Percentiles rank a stretch among this genome's conserved stretches.
phyloP scores from a whole-genome alignment of 2,113 vertebrate species.

The Atlantisia rogersi region DNA sequence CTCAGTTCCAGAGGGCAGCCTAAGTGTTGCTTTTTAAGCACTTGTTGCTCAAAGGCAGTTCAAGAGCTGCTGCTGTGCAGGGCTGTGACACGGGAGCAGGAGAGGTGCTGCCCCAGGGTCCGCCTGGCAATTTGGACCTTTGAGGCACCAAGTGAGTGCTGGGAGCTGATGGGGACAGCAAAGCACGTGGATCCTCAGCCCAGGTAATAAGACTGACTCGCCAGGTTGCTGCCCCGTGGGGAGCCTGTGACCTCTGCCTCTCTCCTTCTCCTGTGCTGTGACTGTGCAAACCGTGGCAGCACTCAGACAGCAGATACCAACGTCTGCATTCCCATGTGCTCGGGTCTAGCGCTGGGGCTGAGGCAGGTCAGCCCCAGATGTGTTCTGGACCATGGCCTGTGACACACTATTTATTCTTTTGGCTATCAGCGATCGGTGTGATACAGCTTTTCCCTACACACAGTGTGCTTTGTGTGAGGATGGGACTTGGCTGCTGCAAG shows the following conservation, averaged over 20 bases:
- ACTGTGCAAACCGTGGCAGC: background rate
- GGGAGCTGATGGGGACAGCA: background rate
- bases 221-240: background rate
- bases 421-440: background rate
- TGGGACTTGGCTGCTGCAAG: background rate
- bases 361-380: background rate
- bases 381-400: background rate
- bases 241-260: background rate
- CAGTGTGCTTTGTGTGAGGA: background rate
- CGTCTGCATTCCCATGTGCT: background rate
- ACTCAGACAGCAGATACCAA: background rate
- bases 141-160: rapidly evolving
- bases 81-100: background rate
- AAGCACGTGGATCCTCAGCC: background rate
- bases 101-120: background rate
- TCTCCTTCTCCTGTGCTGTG: background rate
- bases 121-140: background rate
- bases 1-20: background rate
- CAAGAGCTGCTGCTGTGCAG: background rate
- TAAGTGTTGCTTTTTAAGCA: background rate
- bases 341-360: background rate
- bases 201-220: background rate
- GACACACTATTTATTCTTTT: background rate
- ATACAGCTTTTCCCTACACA: background rate
- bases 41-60: background rate